Evolutionary conservation across 2,888 invertebrate genomes (phyloP).

Genomic region (Yponomeuta plumbellus): DNA sequence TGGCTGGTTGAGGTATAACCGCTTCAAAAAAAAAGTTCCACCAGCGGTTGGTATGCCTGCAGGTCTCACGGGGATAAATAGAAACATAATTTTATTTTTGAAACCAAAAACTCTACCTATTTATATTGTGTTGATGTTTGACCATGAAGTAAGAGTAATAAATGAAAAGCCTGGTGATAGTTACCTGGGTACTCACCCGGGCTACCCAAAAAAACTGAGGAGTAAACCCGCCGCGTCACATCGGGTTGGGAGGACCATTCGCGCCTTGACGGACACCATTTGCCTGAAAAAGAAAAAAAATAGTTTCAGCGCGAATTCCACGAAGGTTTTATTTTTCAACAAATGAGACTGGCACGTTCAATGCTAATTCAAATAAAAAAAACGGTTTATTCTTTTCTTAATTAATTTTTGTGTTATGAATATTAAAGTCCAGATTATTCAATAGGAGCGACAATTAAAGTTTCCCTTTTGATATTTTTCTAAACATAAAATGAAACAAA

Average conservation of each 20-base stretch:
- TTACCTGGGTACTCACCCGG: conserved; percentile 86
- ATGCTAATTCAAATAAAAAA: too few species aligned
- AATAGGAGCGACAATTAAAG: too few species aligned
- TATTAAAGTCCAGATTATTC: too few species aligned
- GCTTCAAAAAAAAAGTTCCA: background rate
- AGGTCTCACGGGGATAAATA: background rate
- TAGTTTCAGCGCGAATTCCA: background rate
- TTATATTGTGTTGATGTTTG: too few species aligned
- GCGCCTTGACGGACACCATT: conserved; percentile 93
- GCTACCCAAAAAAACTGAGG: conserved; percentile 95
- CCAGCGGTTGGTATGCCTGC: background rate
- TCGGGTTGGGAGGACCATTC: conserved; percentile 93
- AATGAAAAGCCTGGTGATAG: conserved; percentile 2
- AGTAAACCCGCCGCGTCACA: conserved; percentile 91
- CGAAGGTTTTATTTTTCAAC: too few species aligned
- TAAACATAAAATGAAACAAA: background rate
- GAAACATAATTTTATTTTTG: background rate
- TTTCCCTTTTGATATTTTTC: background rate
- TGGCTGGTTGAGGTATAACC: background rate
- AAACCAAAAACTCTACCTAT: too few species aligned
- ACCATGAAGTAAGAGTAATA: background rate
- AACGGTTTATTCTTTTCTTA: too few species aligned
- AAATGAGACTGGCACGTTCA: too few species aligned
- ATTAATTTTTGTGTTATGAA: too few species aligned
- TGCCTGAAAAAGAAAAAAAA: conserved; percentile 80